phyloP scores from a whole-genome alignment of 2,797 vertebrate species.

The Coendou prehensilis region DNA sequence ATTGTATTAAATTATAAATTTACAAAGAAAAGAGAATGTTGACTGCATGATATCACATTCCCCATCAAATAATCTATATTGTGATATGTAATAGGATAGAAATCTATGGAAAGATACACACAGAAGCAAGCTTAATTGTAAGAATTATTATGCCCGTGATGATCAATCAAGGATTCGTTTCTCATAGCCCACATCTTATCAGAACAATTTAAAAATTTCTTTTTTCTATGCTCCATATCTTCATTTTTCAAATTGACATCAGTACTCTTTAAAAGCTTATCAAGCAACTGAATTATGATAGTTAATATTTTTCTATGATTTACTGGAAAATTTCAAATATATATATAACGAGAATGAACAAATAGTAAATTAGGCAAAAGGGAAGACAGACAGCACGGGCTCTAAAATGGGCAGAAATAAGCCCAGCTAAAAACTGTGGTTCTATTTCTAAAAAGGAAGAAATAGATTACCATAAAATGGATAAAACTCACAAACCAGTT shows the following conservation, averaged over 20 bases:
- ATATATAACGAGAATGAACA: background rate
- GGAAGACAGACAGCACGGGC: background rate
- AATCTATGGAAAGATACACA: background rate
- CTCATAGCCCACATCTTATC: background rate
- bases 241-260: constrained; percentile 11
- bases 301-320: constrained; percentile 3
- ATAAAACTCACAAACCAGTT: background rate
- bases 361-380: background rate
- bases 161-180: background rate
- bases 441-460: background rate
- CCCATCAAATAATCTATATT: background rate
- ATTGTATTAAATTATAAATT: background rate
- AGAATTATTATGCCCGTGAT: background rate
- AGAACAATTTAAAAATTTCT: constrained; percentile 29
- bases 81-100: background rate
- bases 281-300: background rate
- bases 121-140: background rate
- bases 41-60: background rate
- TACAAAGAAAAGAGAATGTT: constrained; percentile 38
- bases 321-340: background rate
- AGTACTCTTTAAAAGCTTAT: constrained; percentile 1
- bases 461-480: background rate
- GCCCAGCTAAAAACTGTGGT: background rate
- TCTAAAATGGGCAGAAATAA: background rate
- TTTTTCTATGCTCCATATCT: background rate